Percentiles rank a stretch among this genome's conserved stretches.
Evolutionary conservation across 2,797 vertebrate genomes (phyloP).

Genomic region (Glossophaga mutica): DNA sequence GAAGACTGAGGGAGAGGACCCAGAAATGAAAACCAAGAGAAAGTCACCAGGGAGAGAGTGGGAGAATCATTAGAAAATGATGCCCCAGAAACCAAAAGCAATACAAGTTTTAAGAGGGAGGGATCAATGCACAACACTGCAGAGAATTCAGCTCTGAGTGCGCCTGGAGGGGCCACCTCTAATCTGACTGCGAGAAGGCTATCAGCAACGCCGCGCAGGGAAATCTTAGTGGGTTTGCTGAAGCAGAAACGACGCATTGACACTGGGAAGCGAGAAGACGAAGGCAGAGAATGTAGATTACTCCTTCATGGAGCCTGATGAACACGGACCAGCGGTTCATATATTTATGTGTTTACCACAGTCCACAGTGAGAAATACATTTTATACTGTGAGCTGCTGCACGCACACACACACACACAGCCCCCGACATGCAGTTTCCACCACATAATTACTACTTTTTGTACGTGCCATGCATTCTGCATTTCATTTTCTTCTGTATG

Average conservation of each 20-base stretch:
- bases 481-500: not conserved
- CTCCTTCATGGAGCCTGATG: not conserved
- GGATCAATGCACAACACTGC: not conserved
- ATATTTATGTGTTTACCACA: not conserved
- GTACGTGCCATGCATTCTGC: not conserved
- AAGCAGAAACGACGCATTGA: not conserved
- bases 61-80: not conserved
- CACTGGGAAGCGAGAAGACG: not conserved
- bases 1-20: not conserved
- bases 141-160: not conserved
- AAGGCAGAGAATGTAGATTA: not conserved
- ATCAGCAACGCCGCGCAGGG: not conserved
- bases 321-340: not conserved
- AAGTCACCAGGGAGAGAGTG: not conserved
- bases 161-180: not conserved
- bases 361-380: not conserved
- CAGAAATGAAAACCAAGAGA: not conserved
- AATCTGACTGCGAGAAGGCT: not conserved
- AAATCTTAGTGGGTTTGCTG: not conserved
- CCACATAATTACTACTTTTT: not conserved
- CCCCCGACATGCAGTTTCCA: not conserved
- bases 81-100: not conserved
- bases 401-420: not conserved
- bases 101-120: not conserved
- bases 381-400: not conserved